A percentile compares a stretch with the other conserved stretches of the same genome.
Conservation (phyloP, 2,113 vertebrate species). For the Hippolais icterina region DNA sequence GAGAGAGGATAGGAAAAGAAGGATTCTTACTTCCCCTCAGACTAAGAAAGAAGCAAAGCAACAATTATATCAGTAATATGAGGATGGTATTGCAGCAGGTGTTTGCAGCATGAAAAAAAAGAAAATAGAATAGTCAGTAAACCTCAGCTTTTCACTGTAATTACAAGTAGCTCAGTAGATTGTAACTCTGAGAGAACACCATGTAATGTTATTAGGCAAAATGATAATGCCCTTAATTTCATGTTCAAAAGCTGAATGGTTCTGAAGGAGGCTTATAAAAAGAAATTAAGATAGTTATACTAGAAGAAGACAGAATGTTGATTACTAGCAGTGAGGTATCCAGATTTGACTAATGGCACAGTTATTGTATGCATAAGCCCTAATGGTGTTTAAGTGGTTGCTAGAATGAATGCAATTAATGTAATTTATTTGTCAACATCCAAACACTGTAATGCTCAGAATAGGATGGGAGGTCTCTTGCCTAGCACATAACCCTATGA, state of each 20-base stretch:
- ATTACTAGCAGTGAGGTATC: conserved; percentile 35
- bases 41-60: not conserved
- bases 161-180: not conserved
- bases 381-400: conserved; percentile 59
- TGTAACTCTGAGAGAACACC: not conserved
- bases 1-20: not conserved
- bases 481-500: not conserved
- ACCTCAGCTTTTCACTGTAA: not conserved
- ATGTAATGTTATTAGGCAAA: not conserved
- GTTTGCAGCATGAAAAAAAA: not conserved
- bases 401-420: conserved; percentile 58
- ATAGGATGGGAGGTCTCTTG: conserved; percentile 15
- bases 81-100: conserved; percentile 1
- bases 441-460: conserved; percentile 19
- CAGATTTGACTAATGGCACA: conserved; percentile 51
- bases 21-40: not conserved
- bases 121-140: not conserved
- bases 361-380: conserved; percentile 51
- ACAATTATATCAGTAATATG: not conserved
- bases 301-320: conserved; percentile 8
- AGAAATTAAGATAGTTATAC: conserved; percentile 25
- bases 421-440: conserved; percentile 54
- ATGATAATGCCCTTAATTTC: conserved; percentile 1
- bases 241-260: not conserved
- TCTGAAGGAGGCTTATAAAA: not conserved